Conservation (phyloP, 2,113 vertebrate species). For the Zeus faber region DNA sequence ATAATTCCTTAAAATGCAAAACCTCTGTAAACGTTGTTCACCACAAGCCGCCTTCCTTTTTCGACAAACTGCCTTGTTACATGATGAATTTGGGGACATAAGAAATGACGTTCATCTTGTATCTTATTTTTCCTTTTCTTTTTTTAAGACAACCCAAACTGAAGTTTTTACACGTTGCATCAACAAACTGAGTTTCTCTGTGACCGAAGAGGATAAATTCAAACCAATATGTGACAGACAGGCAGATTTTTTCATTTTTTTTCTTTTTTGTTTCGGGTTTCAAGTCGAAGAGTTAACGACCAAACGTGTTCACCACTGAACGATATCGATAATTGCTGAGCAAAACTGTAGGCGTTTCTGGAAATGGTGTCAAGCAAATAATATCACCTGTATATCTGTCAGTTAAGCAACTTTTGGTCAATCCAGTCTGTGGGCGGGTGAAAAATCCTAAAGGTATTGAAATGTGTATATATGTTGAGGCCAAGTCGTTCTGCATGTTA, state of each 20-base stretch:
- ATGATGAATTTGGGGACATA: conserved; percentile 36
- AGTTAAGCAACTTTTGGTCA: conserved; percentile 11
- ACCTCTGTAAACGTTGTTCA: conserved; percentile 64
- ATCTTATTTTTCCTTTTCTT: conserved; percentile 35
- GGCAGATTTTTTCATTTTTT: conserved; percentile 21
- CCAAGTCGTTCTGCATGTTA: conserved; percentile 66
- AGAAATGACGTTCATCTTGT: conserved; percentile 23
- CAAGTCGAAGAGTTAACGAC: not conserved
- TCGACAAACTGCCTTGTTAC: conserved; percentile 63
- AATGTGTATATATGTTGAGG: conserved; percentile 48
- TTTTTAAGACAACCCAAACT: conserved; percentile 21
- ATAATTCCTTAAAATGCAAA: conserved; percentile 57
- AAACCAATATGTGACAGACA: too few species aligned
- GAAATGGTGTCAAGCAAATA: conserved; percentile 1
- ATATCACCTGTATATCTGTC: conserved; percentile 26
- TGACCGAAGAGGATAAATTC: conserved; percentile 5
- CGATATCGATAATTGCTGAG: not conserved
- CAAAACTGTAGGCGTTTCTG: not conserved
- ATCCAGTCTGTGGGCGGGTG: conserved; percentile 16
- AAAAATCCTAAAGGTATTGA: conserved; percentile 22
- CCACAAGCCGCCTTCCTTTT: conserved; percentile 73
- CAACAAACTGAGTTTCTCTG: conserved; percentile 24
- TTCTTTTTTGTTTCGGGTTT: too few species aligned
- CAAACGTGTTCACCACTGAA: not conserved
- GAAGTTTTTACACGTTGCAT: conserved; percentile 29